Conservation (phyloP, 2,113 vertebrate genomes). For the Abramis brama region DNA sequence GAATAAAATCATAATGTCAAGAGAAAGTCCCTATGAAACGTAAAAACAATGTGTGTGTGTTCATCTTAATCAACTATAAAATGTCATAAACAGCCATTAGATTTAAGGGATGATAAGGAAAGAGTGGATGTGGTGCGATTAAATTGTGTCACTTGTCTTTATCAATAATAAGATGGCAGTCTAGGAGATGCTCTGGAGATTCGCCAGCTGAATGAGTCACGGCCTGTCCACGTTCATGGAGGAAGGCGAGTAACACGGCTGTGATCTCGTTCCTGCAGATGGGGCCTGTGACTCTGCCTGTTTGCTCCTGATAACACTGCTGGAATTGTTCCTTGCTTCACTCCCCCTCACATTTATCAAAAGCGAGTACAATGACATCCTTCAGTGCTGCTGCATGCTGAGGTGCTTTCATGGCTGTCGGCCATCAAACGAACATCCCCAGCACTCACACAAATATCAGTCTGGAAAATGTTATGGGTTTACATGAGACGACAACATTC, state of each 20-base stretch:
- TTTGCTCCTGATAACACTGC: constrained; percentile 71
- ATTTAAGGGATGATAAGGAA: not conserved
- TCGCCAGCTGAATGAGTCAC: constrained; percentile 48
- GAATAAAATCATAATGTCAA: too few relatives aligned
- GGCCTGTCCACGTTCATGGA: constrained; percentile 10
- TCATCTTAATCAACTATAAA: not conserved
- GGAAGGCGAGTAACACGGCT: constrained; percentile 23
- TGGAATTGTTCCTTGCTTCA: constrained; percentile 65
- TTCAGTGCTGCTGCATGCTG: constrained; percentile 51
- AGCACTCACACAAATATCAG: constrained; percentile 39
- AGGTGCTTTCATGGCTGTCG: constrained; percentile 54
- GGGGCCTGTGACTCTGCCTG: constrained; percentile 62
- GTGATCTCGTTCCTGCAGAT: constrained; percentile 57
- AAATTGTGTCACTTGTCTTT: not conserved
- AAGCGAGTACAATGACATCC: constrained; percentile 61
- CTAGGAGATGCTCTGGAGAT: not conserved
- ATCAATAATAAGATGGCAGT: constrained; percentile 26
- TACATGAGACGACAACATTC: not conserved
- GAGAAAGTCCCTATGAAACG: too few relatives aligned
- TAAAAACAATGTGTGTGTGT: too few relatives aligned
- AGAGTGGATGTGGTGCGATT: not conserved
- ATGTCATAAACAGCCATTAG: not conserved
- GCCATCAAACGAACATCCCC: constrained; percentile 55
- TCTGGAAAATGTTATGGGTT: not conserved
- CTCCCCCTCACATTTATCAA: constrained; percentile 67